Conservation (phyloP, 2,888 invertebrate species). For the Cerceris ruficornis region DNA sequence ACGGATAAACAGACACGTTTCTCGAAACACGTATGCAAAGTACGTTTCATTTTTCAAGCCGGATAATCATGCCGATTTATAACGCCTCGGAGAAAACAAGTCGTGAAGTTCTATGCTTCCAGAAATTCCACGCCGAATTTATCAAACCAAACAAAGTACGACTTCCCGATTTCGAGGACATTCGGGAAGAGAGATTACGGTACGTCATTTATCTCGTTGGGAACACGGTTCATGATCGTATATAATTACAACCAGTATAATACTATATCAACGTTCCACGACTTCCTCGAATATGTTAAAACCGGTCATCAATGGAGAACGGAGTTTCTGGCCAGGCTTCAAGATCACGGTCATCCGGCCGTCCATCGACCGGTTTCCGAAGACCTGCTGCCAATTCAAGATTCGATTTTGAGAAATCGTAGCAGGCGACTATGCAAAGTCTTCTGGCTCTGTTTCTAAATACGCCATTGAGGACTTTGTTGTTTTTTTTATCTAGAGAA, state of each 20-base stretch:
- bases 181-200: background rate
- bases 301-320: constrained; percentile 76
- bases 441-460: no score
- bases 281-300: constrained; percentile 57
- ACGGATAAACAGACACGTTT: background rate
- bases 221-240: background rate
- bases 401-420: constrained; percentile 23
- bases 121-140: background rate
- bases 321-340: constrained; percentile 71
- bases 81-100: background rate
- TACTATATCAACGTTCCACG: constrained; percentile 4
- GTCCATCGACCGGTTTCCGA: constrained; percentile 52
- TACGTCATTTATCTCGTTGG: background rate
- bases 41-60: background rate
- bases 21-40: background rate
- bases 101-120: background rate
- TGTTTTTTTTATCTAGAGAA: no score
- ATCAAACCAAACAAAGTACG: background rate
- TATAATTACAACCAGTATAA: background rate
- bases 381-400: constrained; percentile 10
- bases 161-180: background rate
- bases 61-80: background rate
- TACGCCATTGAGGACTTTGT: no score
- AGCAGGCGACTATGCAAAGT: no score
- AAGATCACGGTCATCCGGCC: constrained; percentile 75